Evolutionary conservation across 2,888 invertebrate genomes (phyloP), one percentile per base, ranked within the genome.

Genomic region (Apeira syringaria): DNA sequence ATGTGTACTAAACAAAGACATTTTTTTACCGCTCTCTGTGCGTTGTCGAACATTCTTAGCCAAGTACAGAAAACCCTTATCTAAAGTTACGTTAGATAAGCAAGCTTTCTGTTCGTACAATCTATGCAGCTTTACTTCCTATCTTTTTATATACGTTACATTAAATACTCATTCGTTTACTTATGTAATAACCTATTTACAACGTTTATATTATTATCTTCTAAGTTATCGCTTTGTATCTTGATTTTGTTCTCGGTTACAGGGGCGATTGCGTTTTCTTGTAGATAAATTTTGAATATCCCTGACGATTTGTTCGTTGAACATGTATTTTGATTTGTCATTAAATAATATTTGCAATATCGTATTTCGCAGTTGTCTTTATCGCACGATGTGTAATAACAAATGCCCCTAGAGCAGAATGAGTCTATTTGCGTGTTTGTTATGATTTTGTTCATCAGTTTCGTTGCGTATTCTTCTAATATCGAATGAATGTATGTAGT

Each of bases 311-410:
- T 62, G 7, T 59, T 51, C 1, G 42, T 45, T 1, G 59, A 48
- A 52, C 76, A 81, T 38, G 64, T 64, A 41, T 61, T 59, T 44
- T 59, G 58, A 20, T 67, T 70, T 2, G 57, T 73, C 11, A 80
- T 41, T 42, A 80, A 56, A 49, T 72, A 50, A 48, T 74, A 81
- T 33, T 68, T 73, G 50, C 78, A 81, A 52, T 70, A 68, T 25
- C 56, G 49, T 13, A 61, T 22, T 45, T 60, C 55, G 45, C 76
- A 78, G 13, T 64, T 53, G 1, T 53, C 50, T 8, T 64, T 20
- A 39, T 69, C 53, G 41, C 76, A 78, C 15, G 53, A 33, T n/a
- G 62, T 64, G 33, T 75, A 82, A 40, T 74, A 75, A 52, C 81
- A 81, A 17, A 73, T 48, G 5, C 78, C 78, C 8, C 73, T 64